Evolutionary conservation across 2,113 vertebrate species (phyloP).

Genomic region (Benitochromis conjunctus): DNA sequence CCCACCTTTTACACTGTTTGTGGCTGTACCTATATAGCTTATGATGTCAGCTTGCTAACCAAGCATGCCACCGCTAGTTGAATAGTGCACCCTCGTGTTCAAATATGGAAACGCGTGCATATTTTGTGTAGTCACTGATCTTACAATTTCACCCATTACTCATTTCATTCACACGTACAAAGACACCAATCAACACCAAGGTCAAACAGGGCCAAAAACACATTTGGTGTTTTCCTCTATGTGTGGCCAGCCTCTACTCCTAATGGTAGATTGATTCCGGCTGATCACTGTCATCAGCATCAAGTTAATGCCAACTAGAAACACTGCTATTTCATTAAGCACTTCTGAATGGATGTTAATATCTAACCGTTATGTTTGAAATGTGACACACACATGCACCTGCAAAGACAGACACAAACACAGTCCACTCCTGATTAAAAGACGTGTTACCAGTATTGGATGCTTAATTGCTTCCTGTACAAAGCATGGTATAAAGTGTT

Average conservation of each 20-base stretch:
- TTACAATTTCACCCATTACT: fast-evolving
- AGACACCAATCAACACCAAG: not conserved
- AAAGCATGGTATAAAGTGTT: not conserved
- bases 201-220: not conserved
- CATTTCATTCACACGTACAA: not conserved
- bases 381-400: not conserved
- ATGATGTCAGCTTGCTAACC: not conserved
- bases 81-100: not conserved
- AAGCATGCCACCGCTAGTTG: not conserved
- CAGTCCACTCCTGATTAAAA: not conserved
- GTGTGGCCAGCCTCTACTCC: not conserved
- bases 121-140: not conserved
- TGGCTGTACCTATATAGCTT: not conserved
- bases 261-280: conserved; percentile 6
- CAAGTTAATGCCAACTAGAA: conserved; percentile 10
- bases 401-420: not conserved
- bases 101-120: not conserved
- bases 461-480: not conserved
- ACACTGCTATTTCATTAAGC: conserved; percentile 32
- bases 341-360: conserved; percentile 25
- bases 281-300: conserved; percentile 44
- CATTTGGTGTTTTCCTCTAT: not conserved
- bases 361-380: not conserved
- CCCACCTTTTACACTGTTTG: not conserved
- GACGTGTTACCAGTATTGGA: not conserved